These are phyloP conservation scores for Cabera pusaria DNA, from an alignment of 2,888 invertebrate species.

Conservation along the genomic window DNA sequence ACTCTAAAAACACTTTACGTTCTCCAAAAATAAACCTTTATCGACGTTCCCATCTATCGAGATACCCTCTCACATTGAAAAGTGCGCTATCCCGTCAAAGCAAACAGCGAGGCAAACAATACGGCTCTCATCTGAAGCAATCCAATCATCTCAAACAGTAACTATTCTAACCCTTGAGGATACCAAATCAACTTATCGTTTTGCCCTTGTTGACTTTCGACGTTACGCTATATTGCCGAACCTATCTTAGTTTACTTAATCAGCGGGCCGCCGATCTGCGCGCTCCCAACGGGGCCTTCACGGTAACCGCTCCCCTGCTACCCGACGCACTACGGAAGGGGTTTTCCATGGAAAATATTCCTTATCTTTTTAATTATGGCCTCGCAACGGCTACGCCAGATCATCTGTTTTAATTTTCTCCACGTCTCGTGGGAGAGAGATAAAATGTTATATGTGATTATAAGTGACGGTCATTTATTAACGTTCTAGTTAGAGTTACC, in stretches of 20 bases:
- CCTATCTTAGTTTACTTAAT: conserved; percentile 83
- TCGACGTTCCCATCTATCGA: neutral
- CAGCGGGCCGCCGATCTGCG: conserved; percentile 68
- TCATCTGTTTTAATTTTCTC: conserved; percentile 81
- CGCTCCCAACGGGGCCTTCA: conserved; percentile 72
- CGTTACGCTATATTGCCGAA: conserved; percentile 71
- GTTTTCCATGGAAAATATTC: conserved; percentile 76
- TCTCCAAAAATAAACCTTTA: too few species aligned
- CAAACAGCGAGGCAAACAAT: conserved; percentile 53
- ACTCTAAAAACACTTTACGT: too few species aligned
- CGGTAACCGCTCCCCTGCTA: conserved; percentile 62
- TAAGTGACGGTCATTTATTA: conserved; percentile 20
- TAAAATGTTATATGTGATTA: conserved; percentile 35
- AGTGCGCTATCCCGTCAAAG: conserved; percentile 38
- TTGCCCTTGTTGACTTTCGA: conserved; percentile 81
- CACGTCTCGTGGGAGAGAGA: conserved; percentile 56
- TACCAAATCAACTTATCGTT: conserved; percentile 78
- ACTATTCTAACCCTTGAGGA: conserved; percentile 78
- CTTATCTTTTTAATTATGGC: conserved; percentile 83
- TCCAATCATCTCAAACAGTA: conserved; percentile 80
- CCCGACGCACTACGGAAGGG: conserved; percentile 53
- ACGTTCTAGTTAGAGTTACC: conserved; percentile 13
- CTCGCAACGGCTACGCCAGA: conserved; percentile 66
- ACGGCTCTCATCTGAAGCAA: conserved; percentile 62
- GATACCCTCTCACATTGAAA: conserved; percentile 2